Base-by-base conservation (phyloP, 2,113 vertebrate genomes). In the Symphodus melops region DNA sequence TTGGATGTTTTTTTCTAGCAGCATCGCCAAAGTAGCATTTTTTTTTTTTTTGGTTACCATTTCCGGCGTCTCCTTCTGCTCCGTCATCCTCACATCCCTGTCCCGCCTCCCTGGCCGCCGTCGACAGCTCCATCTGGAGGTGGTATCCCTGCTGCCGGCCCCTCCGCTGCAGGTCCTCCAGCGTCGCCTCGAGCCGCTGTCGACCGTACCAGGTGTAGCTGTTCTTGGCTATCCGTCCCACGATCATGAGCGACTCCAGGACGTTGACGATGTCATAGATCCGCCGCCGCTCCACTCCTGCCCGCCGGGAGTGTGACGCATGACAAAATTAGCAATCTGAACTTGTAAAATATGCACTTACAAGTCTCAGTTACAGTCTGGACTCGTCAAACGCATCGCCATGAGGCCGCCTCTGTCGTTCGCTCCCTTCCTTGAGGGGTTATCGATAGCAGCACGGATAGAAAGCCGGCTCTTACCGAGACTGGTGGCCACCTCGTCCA, bases 231-330 rank as follows among this genome's bases (percentile, higher is more conserved):
- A 97, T 95, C 2, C 97, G 95, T 44, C 96, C 96, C 66, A 98
- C 96, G 42, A 99, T 94, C 9, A 94, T 94, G 76, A 99, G 72
- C 0, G 97, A 98, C 90, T 99, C 97, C 82, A 99, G 89, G 64
- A 99, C 96, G 0, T 98, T 99, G 52, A 99, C 95, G 1, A 99
- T 98, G 89, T 99, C 97, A 0, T 99, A 99, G 90, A 99, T 99
- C 0, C 97, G 95, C 44, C 97, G 94, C 10, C 97, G 94, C 69
- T 96, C 97, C 70, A 98, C 97, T 9, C 97, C 97, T 99, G 87
- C 60, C 1, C 9, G 16, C 2, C 42, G 33, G 8, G 9, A 37
- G 7, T 10, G 25, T 0, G 0, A 42, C 8, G 23, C 5, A 0
- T 2, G 8, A 55, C 1, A 17, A 41, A 28, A 33, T 33, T 33